Evolutionary conservation across 1,140 invertebrate genomes (phyloP).

Genomic region (Arctopsyche grandis): DNA sequence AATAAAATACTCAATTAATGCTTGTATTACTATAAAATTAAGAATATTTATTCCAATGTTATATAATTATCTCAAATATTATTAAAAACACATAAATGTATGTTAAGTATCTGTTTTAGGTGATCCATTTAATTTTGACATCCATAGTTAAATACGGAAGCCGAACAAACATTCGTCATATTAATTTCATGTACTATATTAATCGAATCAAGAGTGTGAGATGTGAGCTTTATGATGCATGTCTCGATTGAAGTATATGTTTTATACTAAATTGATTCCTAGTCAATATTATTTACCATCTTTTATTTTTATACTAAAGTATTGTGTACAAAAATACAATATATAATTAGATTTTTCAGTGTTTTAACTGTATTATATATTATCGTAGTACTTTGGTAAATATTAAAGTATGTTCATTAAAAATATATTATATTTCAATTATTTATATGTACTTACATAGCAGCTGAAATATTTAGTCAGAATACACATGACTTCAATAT

Average conservation of each 20-base stretch:
- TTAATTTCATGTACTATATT: background rate
- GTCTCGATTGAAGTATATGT: background rate
- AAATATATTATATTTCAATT: background rate
- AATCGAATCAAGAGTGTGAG: background rate
- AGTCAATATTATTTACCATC: constrained; percentile 53
- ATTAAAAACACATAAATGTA: background rate
- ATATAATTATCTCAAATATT: constrained; percentile 8
- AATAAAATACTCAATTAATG: constrained; percentile 20
- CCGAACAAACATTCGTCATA: no score
- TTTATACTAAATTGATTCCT: constrained; percentile 41
- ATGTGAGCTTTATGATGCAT: background rate
- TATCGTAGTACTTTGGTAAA: background rate
- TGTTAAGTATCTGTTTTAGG: no score
- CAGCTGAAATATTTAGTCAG: background rate
- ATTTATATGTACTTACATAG: background rate
- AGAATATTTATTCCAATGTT: constrained; percentile 23
- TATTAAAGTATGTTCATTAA: background rate
- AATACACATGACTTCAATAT: background rate
- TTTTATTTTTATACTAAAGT: constrained; percentile 40
- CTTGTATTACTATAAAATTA: background rate
- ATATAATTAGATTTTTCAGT: constrained; percentile 8
- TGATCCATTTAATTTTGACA: no score
- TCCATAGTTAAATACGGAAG: no score
- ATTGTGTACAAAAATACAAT: constrained; percentile 45
- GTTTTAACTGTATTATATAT: background rate